These are phyloP conservation scores for Onychostruthus taczanowskii DNA, from an alignment of 2,113 vertebrate genomes.

Conservation along the genomic window DNA sequence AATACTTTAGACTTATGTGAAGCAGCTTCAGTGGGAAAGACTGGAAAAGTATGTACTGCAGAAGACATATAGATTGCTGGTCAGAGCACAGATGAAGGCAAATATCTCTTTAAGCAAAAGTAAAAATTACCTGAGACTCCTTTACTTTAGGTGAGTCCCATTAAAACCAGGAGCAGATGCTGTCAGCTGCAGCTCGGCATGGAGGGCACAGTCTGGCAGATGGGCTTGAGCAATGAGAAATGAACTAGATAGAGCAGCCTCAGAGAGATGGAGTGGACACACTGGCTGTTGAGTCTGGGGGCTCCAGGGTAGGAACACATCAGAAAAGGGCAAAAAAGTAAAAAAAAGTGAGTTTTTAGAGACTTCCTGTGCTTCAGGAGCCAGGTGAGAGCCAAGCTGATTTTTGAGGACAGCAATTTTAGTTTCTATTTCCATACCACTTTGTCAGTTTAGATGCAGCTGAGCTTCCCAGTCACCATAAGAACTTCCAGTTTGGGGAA, in stretches of 20 bases:
- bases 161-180: neutral
- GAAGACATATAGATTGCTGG: neutral
- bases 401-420: neutral
- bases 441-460: neutral
- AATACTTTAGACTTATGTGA: neutral
- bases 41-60: neutral
- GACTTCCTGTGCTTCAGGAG: neutral
- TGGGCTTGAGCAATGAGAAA: neutral
- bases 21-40: neutral
- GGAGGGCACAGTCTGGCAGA: neutral
- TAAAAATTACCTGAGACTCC: neutral
- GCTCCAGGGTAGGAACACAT: neutral
- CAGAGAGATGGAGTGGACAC: fast-evolving
- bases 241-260: neutral
- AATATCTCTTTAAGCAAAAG: neutral
- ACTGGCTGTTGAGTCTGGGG: neutral
- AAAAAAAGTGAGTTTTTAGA: neutral
- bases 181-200: neutral
- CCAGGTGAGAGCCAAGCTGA: neutral
- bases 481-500: neutral
- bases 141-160: neutral
- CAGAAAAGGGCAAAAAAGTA: neutral
- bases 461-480: neutral
- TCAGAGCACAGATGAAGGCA: neutral
- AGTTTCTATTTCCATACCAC: neutral